These are phyloP conservation scores for Pharmacophagus antenor DNA, from an alignment of 2,888 invertebrate genomes.

Conservation along the genomic window DNA sequence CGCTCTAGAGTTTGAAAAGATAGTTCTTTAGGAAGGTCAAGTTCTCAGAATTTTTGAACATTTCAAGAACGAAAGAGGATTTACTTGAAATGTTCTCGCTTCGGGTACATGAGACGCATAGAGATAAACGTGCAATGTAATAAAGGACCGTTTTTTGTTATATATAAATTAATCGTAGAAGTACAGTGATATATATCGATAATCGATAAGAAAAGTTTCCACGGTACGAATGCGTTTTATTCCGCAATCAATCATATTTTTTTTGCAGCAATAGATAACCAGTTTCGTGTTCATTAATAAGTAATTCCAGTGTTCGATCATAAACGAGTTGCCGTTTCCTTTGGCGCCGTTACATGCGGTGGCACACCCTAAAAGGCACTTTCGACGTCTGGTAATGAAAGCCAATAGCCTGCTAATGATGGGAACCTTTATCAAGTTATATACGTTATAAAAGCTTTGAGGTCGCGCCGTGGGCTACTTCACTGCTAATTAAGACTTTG, in stretches of 20 bases:
- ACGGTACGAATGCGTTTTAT: constrained; percentile 6
- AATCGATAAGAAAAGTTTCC: background rate
- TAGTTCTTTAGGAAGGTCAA: too few species aligned
- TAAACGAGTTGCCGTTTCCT: constrained; percentile 28
- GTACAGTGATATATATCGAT: background rate
- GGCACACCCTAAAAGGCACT: constrained; percentile 28
- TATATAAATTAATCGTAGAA: too few species aligned
- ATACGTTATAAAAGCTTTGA: constrained; percentile 15
- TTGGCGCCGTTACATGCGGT: constrained; percentile 8
- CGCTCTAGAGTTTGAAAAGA: too few species aligned
- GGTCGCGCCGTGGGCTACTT: background rate
- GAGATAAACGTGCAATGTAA: too few species aligned
- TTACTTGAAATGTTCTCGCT: too few species aligned
- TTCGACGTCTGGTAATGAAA: constrained; percentile 29
- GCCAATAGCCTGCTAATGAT: constrained; percentile 26
- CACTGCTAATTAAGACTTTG: background rate
- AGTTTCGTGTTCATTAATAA: constrained; percentile 25
- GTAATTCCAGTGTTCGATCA: constrained; percentile 22
- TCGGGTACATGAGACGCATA: too few species aligned
- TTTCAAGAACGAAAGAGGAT: too few species aligned
- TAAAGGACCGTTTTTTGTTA: too few species aligned
- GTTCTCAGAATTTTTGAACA: too few species aligned
- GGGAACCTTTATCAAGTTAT: constrained; percentile 25
- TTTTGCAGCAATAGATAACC: constrained; percentile 19
- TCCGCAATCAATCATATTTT: constrained; percentile 19